Conservation (phyloP, 2,113 vertebrate species). For the Anser brachyrhynchus region DNA sequence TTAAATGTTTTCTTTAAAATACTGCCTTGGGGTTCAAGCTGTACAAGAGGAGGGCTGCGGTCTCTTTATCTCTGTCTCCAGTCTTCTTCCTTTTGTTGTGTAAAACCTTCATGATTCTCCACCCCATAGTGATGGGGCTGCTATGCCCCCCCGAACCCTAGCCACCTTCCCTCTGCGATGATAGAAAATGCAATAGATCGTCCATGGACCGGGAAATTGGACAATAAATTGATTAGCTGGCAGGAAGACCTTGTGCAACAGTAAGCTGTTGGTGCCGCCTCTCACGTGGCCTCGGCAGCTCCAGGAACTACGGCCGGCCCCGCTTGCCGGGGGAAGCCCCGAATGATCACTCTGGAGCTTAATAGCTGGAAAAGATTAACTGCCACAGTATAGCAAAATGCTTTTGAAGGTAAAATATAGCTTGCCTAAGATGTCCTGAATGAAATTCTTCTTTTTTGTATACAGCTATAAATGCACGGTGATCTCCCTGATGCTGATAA, state of each 20-base stretch:
- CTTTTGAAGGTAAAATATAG: not conserved
- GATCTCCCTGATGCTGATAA: not conserved
- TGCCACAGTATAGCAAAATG: not conserved
- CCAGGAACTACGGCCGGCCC: not conserved
- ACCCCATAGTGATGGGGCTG: not conserved
- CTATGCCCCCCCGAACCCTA: not conserved
- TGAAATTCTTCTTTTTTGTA: not conserved
- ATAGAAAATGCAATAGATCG: not conserved
- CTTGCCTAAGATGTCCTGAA: not conserved
- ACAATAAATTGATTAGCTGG: conserved; percentile 48
- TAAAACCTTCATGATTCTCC: not conserved
- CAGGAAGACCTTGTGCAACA: conserved; percentile 9
- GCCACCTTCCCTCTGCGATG: not conserved
- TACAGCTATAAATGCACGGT: not conserved
- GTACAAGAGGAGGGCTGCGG: not conserved
- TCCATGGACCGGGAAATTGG: conserved; percentile 14
- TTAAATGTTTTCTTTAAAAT: not conserved
- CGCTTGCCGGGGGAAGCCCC: not conserved
- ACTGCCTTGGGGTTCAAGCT: not conserved
- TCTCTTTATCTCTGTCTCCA: not conserved
- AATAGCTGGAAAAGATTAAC: conserved; percentile 41
- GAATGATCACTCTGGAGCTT: not conserved
- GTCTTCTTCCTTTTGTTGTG: not conserved
- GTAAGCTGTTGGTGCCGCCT: not conserved
- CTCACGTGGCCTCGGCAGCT: not conserved